Conservation (phyloP, 2,797 vertebrate species). For the Odontamblyopus rebecca region DNA sequence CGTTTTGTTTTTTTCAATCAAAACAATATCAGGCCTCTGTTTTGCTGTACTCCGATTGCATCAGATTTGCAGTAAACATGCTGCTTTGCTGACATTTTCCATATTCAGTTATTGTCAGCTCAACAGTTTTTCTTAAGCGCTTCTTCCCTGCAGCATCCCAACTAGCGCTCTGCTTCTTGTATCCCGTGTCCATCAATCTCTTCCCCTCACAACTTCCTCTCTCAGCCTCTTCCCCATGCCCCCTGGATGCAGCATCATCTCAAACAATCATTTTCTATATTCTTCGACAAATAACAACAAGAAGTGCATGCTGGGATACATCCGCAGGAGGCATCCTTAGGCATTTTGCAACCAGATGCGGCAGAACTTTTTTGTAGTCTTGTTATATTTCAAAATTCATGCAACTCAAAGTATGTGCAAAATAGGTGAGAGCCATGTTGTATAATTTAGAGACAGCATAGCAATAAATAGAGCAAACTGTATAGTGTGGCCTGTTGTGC, state of each 20-base stretch:
- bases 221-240: constrained; percentile 15
- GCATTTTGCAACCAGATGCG: constrained; percentile 18
- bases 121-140: constrained; percentile 8
- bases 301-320: background rate
- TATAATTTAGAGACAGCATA: background rate
- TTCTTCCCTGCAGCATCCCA: constrained; percentile 17
- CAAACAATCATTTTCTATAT: constrained; percentile 33
- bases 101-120: constrained; percentile 8
- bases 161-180: constrained; percentile 31
- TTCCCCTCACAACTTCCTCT: constrained; percentile 11
- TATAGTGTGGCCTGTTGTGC: background rate
- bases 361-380: constrained; percentile 4
- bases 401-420: background rate
- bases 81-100: background rate
- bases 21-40: background rate
- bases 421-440: background rate
- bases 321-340: constrained; percentile 3
- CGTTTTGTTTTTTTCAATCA: no score
- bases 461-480: no score
- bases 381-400: background rate
- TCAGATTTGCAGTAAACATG: background rate
- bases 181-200: constrained; percentile 34
- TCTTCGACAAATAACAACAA: constrained; percentile 25
- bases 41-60: background rate
- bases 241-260: constrained; percentile 24